phyloP scores from a whole-genome alignment of 2,888 invertebrate genomes.

The Ichneumoninae sp. region DNA sequence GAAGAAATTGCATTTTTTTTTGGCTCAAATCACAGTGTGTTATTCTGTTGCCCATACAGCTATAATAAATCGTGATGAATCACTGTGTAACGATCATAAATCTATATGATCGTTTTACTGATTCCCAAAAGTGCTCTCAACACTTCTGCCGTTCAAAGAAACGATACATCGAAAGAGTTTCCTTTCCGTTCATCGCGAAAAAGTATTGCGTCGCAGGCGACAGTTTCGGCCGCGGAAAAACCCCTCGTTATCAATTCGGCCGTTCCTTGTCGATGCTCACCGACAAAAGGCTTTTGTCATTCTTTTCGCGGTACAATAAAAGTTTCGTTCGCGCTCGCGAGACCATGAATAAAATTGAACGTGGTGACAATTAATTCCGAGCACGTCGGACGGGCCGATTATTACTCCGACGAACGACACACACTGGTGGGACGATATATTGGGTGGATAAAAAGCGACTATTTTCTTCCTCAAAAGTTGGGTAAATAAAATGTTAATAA shows the following conservation, averaged over 20 bases:
- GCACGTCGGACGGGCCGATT: constrained; percentile 14
- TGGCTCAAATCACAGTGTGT: not conserved
- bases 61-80: not conserved
- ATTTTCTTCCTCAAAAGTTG: not conserved
- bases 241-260: not conserved
- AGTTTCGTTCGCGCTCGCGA: constrained; percentile 16
- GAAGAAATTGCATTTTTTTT: not conserved
- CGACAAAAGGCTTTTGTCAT: not conserved
- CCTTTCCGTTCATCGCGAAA: not conserved
- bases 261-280: not conserved
- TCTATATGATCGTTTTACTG: not conserved
- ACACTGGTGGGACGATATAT: not conserved
- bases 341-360: constrained; percentile 33
- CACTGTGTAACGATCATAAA: not conserved
- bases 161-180: not conserved
- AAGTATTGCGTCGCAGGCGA: not conserved
- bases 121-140: not conserved
- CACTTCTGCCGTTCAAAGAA: not conserved
- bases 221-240: not conserved
- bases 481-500: not conserved
- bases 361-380: constrained; percentile 10
- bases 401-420: not conserved
- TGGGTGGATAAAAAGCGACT: not conserved
- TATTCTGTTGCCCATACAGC: not conserved
- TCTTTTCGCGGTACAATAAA: not conserved